Percentiles rank a stretch among this genome's conserved stretches.
phyloP scores from a whole-genome alignment of 2,113 vertebrate species.

The Chamaea fasciata region DNA sequence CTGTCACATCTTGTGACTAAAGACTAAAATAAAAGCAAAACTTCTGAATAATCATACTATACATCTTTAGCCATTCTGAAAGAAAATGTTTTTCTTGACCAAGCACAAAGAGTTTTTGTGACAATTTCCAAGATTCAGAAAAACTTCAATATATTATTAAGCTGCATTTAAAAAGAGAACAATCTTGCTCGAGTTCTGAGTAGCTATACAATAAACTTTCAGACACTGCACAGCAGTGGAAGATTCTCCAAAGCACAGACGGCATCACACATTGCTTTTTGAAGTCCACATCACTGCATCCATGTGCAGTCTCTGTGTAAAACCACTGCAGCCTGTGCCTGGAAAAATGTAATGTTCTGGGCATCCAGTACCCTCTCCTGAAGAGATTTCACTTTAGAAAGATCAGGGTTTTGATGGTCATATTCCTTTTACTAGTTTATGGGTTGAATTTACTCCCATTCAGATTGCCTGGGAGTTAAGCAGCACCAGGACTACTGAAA shows the following conservation, averaged over 20 bases:
- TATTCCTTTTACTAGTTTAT: neutral
- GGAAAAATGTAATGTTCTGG: neutral
- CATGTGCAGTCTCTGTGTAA: fast-evolving
- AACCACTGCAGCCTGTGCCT: neutral
- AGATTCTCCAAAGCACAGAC: neutral
- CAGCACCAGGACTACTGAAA: neutral
- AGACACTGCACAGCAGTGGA: neutral
- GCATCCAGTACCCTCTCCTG: neutral
- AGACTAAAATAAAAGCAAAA: neutral
- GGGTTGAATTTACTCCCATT: neutral
- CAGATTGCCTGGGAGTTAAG: neutral
- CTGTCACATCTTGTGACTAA: neutral
- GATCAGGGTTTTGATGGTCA: neutral
- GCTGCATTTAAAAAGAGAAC: neutral
- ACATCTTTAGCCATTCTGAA: neutral
- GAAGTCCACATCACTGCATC: neutral
- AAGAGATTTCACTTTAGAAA: neutral
- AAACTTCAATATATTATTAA: neutral
- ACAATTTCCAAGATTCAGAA: neutral
- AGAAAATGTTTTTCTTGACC: neutral
- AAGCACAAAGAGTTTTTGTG: neutral
- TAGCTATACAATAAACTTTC: neutral
- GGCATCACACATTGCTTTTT: neutral
- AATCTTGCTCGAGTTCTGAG: neutral
- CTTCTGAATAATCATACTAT: neutral